Percentiles rank a stretch among this genome's conserved stretches.
Conservation (phyloP, 2,888 invertebrate species). For the Leucoma salicis region DNA sequence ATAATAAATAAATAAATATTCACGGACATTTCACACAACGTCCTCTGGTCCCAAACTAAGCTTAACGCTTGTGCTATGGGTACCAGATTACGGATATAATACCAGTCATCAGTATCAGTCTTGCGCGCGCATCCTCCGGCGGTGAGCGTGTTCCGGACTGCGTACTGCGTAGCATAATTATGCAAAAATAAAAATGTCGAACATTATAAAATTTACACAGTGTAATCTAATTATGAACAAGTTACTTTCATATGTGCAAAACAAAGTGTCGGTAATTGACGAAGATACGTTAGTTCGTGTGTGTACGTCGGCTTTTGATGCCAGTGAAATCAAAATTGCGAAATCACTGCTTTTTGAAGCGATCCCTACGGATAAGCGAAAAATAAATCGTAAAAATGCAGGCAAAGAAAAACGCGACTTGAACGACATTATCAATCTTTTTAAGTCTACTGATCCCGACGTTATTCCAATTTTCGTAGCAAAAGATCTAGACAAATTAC, state of each 20-base stretch:
- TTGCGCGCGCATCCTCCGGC: too few species aligned
- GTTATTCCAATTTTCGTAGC: constrained; percentile 8
- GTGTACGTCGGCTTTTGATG: neutral
- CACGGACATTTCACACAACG: too few species aligned
- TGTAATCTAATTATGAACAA: neutral
- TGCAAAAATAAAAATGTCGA: too few species aligned
- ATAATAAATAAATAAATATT: too few species aligned
- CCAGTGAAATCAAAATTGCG: constrained; percentile 2
- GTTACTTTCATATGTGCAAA: neutral
- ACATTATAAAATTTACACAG: neutral
- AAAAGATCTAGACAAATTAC: constrained; percentile 2
- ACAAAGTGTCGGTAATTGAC: neutral
- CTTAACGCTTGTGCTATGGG: too few species aligned
- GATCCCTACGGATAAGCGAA: neutral
- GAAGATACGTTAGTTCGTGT: neutral
- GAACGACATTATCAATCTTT: constrained; percentile 3
- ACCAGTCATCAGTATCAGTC: too few species aligned
- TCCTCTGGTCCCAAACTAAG: too few species aligned
- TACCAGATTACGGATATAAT: too few species aligned
- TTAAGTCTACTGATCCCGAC: too few species aligned
- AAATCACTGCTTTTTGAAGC: constrained; percentile 1
- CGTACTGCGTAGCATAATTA: too few species aligned
- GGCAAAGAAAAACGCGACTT: constrained; percentile 8
- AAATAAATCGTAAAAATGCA: neutral
- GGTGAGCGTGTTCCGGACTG: too few species aligned